These are phyloP conservation scores for Sphaerophoria rueppellii DNA, from an alignment of 2,888 invertebrate species.

Conservation along the genomic window DNA sequence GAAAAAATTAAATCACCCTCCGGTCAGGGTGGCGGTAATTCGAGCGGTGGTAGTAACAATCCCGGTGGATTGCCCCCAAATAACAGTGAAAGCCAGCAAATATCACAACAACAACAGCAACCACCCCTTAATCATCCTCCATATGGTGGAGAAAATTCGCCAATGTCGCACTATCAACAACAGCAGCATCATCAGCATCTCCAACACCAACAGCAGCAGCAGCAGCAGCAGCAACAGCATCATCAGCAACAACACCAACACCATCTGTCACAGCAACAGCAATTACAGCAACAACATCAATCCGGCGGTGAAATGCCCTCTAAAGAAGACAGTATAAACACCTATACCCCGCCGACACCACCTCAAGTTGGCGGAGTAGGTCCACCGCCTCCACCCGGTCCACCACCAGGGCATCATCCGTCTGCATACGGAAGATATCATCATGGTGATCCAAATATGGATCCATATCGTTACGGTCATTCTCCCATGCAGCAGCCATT, in stretches of 20 bases:
- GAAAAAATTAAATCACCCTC: constrained; percentile 82
- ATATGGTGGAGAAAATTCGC: constrained; percentile 76
- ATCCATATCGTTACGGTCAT: constrained; percentile 81
- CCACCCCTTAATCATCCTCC: constrained; percentile 79
- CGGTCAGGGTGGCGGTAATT: constrained; percentile 78
- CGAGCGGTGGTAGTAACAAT: constrained; percentile 50
- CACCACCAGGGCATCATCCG: constrained; percentile 78
- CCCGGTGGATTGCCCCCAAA: constrained; percentile 77
- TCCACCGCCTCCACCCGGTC: constrained; percentile 78
- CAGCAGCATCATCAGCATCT: constrained; percentile 77
- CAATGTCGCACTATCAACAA: constrained; percentile 80
- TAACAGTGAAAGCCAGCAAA: constrained; percentile 77
- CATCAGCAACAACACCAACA: constrained; percentile 76
- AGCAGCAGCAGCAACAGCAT: constrained; percentile 78
- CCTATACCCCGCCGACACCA: constrained; percentile 78
- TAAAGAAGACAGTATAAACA: constrained; percentile 78
- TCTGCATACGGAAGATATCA: constrained; percentile 81
- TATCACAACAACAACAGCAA: constrained; percentile 77
- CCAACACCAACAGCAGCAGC: constrained; percentile 78
- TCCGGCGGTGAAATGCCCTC: constrained; percentile 77
- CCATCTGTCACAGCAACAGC: constrained; percentile 75
- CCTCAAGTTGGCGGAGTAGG: constrained; percentile 77
- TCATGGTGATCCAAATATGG: constrained; percentile 80
- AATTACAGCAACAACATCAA: constrained; percentile 77
- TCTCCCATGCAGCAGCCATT: constrained; percentile 78